Conservation (phyloP, 2,888 invertebrate species). For the Gastrophysa polygoni region DNA sequence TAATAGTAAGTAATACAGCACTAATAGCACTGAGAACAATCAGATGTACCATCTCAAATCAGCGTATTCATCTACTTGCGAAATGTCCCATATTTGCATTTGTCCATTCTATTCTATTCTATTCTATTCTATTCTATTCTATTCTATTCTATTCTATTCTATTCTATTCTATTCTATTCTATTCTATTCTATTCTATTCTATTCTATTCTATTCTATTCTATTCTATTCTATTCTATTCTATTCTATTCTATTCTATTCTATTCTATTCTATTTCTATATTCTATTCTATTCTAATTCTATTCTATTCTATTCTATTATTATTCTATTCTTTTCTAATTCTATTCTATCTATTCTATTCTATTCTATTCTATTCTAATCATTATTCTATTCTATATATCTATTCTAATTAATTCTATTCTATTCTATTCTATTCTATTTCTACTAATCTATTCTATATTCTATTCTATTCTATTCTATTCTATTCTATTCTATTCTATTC, state of each 20-base stretch:
- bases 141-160: slow-evolving; percentile 12
- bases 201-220: slow-evolving; percentile 18
- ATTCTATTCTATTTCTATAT: slow-evolving; percentile 19
- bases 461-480: slow-evolving; percentile 12
- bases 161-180: slow-evolving; percentile 11
- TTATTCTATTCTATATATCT: slow-evolving; percentile 1
- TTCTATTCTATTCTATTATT: slow-evolving; percentile 21
- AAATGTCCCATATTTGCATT: too few relatives aligned
- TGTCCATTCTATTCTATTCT: slow-evolving; percentile 13
- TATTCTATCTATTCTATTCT: slow-evolving; percentile 8
- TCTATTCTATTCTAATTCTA: slow-evolving; percentile 21
- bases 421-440: slow-evolving; percentile 14
- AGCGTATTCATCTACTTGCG: too few relatives aligned
- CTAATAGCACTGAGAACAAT: too few relatives aligned
- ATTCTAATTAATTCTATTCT: slow-evolving; percentile 13
- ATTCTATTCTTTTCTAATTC: slow-evolving; percentile 8
- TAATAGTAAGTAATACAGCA: too few relatives aligned
- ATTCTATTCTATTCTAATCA: slow-evolving; percentile 13
- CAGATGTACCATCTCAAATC: too few relatives aligned
- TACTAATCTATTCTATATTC: too few relatives aligned
- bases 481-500: slow-evolving; percentile 13
- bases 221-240: slow-evolving; percentile 21
- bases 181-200: slow-evolving; percentile 10
- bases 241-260: slow-evolving; percentile 20
- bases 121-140: slow-evolving; percentile 10